A percentile compares a stretch with the other conserved stretches of the same genome.
Evolutionary conservation across 2,113 vertebrate genomes (phyloP).

Genomic region (Psophia crepitans): DNA sequence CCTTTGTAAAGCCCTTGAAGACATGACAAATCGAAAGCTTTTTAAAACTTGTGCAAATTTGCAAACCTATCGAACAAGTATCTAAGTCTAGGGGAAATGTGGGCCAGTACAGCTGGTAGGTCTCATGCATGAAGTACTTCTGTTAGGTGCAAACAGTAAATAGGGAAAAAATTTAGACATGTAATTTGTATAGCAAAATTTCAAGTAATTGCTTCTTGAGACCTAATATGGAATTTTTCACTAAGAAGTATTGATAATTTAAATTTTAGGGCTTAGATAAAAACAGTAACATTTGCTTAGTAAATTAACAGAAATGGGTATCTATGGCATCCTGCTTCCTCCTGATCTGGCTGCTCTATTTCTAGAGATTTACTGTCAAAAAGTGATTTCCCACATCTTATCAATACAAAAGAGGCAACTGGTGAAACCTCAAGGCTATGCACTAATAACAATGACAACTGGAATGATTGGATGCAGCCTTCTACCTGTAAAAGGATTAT

Average conservation of each 20-base stretch:
- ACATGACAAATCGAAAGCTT: not conserved
- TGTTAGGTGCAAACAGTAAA: not conserved
- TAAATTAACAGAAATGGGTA: not conserved
- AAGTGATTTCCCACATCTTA: not conserved
- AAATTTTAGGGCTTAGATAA: not conserved
- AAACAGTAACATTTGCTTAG: not conserved
- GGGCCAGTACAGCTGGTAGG: not conserved
- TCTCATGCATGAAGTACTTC: not conserved
- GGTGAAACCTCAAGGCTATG: not conserved
- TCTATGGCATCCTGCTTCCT: not conserved
- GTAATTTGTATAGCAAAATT: not conserved
- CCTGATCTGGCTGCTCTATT: not conserved
- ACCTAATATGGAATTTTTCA: not conserved
- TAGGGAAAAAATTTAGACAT: not conserved
- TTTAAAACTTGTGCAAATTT: not conserved
- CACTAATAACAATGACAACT: not conserved
- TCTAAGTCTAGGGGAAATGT: not conserved
- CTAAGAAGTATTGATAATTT: not conserved
- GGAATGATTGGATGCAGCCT: not conserved
- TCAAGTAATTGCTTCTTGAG: not conserved
- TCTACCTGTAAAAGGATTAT: not conserved
- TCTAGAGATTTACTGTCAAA: not conserved
- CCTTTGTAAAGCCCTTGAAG: not conserved
- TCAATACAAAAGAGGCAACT: fast-evolving
- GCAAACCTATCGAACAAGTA: not conserved